These are phyloP conservation scores for Eulemur rufifrons DNA, from an alignment of 2,113 vertebrate species.

Conservation along the genomic window DNA sequence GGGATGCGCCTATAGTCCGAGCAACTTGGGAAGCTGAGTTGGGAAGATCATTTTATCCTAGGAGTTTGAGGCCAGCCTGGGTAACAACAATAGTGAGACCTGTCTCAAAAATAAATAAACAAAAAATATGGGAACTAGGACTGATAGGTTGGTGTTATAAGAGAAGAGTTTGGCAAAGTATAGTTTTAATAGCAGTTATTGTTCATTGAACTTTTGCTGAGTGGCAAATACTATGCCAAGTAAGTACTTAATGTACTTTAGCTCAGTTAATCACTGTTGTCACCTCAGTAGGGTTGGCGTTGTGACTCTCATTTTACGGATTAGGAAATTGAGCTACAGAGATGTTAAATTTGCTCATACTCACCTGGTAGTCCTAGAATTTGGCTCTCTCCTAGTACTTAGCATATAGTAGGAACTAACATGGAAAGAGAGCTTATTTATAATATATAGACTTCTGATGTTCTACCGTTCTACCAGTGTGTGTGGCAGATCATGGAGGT, in stretches of 20 bases:
- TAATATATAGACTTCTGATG: background rate
- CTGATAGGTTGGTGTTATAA: background rate
- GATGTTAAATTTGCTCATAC: background rate
- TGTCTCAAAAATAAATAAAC: background rate
- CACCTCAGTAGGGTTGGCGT: background rate
- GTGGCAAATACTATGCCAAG: background rate
- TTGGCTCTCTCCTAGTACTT: background rate
- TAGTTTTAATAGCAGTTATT: background rate
- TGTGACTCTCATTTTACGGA: background rate
- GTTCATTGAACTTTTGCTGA: background rate
- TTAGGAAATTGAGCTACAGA: slow-evolving; percentile 5
- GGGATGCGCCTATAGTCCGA: background rate
- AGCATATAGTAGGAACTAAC: background rate
- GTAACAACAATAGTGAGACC: background rate
- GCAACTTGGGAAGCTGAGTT: background rate
- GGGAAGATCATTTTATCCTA: background rate
- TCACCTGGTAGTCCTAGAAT: background rate
- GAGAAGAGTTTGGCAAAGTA: background rate
- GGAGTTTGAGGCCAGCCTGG: background rate
- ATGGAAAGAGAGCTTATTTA: background rate
- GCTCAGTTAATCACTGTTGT: background rate
- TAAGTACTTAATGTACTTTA: background rate
- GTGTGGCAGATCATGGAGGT: background rate
- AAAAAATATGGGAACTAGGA: background rate
- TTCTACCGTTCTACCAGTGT: background rate